Percentiles rank a stretch among this genome's conserved stretches.
Conservation (phyloP, 1,140 invertebrate species). For the Colletes gigas region DNA sequence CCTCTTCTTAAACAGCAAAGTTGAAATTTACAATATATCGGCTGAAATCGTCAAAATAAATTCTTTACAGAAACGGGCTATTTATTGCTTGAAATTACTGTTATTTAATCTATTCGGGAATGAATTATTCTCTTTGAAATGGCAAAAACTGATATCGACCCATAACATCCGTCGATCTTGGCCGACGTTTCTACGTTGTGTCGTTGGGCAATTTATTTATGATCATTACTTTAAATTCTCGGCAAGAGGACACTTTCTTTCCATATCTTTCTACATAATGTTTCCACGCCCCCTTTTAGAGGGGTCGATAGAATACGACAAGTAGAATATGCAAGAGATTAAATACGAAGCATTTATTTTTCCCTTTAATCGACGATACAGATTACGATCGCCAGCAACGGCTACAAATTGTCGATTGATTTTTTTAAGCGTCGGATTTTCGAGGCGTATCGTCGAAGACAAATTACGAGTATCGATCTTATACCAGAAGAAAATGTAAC, state of each 20-base stretch:
- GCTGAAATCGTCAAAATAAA: neutral
- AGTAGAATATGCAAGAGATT: no score
- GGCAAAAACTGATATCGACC: no score
- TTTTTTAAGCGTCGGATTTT: neutral
- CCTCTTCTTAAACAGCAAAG: slow-evolving; percentile 23
- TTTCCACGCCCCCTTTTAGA: no score
- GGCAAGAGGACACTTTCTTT: no score
- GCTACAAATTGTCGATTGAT: neutral
- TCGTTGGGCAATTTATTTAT: no score
- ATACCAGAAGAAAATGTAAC: neutral
- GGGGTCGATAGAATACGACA: no score
- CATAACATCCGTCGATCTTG: no score
- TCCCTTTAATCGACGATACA: slow-evolving; percentile 5
- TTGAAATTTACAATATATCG: neutral
- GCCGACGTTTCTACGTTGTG: no score
- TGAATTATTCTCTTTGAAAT: no score
- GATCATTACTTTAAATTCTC: no score
- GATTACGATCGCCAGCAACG: neutral
- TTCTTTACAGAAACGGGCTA: slow-evolving; percentile 7
- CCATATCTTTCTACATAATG: no score
- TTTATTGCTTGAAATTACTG: slow-evolving; percentile 4
- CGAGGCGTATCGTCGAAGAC: slow-evolving; percentile 12
- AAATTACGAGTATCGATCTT: slow-evolving; percentile 7
- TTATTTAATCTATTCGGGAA: neutral
- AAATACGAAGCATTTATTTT: neutral